phyloP scores from a whole-genome alignment of 1,140 invertebrate genomes.

The Elymnias hypermnestra region DNA sequence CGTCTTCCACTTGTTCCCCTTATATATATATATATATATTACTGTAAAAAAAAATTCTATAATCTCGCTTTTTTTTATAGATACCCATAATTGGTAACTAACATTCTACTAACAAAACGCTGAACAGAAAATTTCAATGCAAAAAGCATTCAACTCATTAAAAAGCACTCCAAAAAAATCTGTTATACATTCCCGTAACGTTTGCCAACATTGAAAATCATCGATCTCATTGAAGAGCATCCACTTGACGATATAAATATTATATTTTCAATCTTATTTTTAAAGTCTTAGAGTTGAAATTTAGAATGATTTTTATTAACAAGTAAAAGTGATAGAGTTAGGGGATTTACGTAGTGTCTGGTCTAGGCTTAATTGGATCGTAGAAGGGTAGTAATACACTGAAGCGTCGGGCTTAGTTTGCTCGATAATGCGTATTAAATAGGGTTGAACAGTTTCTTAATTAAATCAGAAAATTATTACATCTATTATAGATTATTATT shows the following conservation, averaged over 20 bases:
- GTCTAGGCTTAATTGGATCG: slow-evolving; percentile 51
- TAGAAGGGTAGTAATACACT: slow-evolving; percentile 37
- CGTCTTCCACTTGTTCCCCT: too few species aligned
- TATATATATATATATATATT: too few species aligned
- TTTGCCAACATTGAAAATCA: slow-evolving; percentile 14
- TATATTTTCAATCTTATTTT: neutral
- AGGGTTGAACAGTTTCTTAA: slow-evolving; percentile 23
- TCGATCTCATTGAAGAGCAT: slow-evolving; percentile 2
- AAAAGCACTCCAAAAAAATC: neutral
- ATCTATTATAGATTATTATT: too few species aligned
- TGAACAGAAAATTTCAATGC: slow-evolving; percentile 2
- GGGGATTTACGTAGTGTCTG: slow-evolving; percentile 43
- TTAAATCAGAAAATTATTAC: neutral
- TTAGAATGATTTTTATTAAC: slow-evolving; percentile 1
- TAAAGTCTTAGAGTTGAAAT: neutral
- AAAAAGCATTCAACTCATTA: neutral
- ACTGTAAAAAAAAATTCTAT: too few species aligned
- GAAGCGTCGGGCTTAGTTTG: slow-evolving; percentile 24
- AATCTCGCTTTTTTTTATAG: too few species aligned
- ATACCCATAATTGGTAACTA: too few species aligned
- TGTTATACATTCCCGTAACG: neutral
- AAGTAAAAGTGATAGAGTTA: slow-evolving; percentile 35
- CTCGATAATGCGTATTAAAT: slow-evolving; percentile 25
- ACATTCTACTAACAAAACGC: neutral
- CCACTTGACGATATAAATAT: neutral